phyloP scores from a whole-genome alignment of 2,797 vertebrate genomes.

The Anguilla marmorata region DNA sequence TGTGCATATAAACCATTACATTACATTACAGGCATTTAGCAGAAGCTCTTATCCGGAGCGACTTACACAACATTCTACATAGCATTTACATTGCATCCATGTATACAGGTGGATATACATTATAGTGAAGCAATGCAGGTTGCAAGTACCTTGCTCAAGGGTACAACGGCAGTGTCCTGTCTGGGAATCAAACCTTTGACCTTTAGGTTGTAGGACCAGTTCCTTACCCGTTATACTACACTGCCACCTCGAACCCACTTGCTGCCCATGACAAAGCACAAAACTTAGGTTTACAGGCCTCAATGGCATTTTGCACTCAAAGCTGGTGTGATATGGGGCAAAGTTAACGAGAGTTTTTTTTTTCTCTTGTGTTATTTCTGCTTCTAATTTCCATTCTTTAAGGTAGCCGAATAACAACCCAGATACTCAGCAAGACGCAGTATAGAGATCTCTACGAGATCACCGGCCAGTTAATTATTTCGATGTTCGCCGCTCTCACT shows the following conservation, averaged over 20 bases:
- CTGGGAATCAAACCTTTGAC: too few relatives aligned
- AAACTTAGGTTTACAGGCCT: neutral
- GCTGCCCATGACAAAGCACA: neutral
- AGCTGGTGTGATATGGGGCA: neutral
- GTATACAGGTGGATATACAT: too few relatives aligned
- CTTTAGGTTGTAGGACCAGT: too few relatives aligned
- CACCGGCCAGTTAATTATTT: neutral
- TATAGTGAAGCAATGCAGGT: too few relatives aligned
- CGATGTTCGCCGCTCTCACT: neutral
- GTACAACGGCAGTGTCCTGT: too few relatives aligned
- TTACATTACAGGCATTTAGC: too few relatives aligned
- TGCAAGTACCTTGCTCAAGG: too few relatives aligned
- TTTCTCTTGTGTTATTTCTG: neutral
- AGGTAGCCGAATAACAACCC: neutral
- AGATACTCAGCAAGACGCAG: neutral
- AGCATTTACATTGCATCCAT: too few relatives aligned
- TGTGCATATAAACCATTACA: neutral
- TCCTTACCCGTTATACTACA: too few relatives aligned
- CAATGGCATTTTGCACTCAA: neutral
- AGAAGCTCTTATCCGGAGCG: too few relatives aligned
- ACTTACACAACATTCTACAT: too few relatives aligned
- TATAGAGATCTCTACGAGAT: neutral
- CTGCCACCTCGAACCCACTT: neutral
- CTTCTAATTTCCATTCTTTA: neutral
- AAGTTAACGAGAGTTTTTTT: neutral